A percentile compares a stretch with the other conserved stretches of the same genome.
These are phyloP conservation scores for Drosophila biarmipes DNA, from an alignment of 1,140 invertebrate species.

Conservation along the genomic window DNA sequence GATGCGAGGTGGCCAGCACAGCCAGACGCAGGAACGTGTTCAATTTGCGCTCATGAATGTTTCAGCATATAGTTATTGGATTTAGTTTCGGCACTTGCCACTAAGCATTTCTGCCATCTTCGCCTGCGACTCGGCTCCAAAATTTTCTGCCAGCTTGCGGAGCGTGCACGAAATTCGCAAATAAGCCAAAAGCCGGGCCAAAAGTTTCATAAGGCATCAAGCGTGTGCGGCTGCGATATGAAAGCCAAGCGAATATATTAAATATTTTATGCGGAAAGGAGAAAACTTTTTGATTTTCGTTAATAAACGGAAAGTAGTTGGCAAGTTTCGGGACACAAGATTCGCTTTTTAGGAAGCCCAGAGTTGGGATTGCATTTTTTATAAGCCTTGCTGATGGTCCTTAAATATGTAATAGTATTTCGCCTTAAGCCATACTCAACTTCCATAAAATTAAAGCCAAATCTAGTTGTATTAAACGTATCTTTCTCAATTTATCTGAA, in stretches of 20 bases:
- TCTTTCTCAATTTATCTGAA: too few species aligned
- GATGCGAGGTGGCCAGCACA: constrained; percentile 31
- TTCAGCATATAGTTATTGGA: constrained; percentile 80
- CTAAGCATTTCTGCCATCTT: constrained; percentile 55
- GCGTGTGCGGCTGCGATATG: constrained; percentile 22
- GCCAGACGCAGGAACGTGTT: constrained; percentile 65
- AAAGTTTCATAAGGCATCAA: constrained; percentile 43
- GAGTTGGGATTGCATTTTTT: neutral
- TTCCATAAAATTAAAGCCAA: neutral
- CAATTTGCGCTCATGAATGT: constrained; percentile 82
- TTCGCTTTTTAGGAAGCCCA: neutral
- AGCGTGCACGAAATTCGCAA: constrained; percentile 74
- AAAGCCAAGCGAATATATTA: constrained; percentile 32
- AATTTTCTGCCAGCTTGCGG: constrained; percentile 31
- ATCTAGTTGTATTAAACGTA: neutral
- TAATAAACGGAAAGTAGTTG: constrained; percentile 15
- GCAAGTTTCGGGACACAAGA: neutral
- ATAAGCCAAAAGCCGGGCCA: constrained; percentile 46
- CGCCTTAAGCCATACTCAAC: too few species aligned
- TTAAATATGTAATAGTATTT: neutral
- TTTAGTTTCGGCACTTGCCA: constrained; percentile 78
- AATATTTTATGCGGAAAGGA: constrained; percentile 37
- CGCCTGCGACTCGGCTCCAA: constrained; percentile 42
- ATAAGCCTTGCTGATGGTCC: neutral
- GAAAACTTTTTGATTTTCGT: constrained; percentile 22